Evolutionary conservation across 2,113 vertebrate genomes (phyloP), one percentile per base, ranked within the genome.

Genomic region (Vidua macroura): DNA sequence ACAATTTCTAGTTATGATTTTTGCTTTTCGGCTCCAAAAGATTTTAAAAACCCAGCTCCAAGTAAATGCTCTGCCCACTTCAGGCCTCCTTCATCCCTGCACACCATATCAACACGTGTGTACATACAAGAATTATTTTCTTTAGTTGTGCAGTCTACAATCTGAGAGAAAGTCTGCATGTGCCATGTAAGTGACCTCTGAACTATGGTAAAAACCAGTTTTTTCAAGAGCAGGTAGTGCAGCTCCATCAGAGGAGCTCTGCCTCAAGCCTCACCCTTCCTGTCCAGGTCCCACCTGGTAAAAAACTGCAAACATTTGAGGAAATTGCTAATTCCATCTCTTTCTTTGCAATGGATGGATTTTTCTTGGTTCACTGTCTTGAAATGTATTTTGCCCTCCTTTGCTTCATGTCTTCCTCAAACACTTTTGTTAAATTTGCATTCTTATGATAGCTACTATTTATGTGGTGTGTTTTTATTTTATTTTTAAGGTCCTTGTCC

Each of bases 401-500:
- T 87, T 87, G 6, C 31, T 88, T 88, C 10, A 24, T 62, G 24
- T 39, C 5, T 35, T 44, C 31, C 15, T 88, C 13, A 33, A 73
- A 55, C 5, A 33, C 4, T 21, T 44, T 3, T 18, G 3, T 4
- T 74, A 59, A 39, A 37, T 15, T 20, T 63, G 2, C 4, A 2
- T 92, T 84, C n/a, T 86, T 24, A 21, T 20, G 7, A 8, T 67
- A 68, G 18, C 2, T 59, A 43, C 30, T 27, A 8, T 75, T 93
- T 66, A 10, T 52, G 5, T 63, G 39, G 10, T 67, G 25, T 86
- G 80, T 7, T 74, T 91, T 68, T 94, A 37, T 80, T 93, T 93
- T 94, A 67, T 94, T 59, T 94, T 97, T 62, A 95, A 99, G 99
- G 92, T 99, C 79, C 66, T 98, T 64, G 94, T 99, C 60, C 95